Conservation (phyloP, 2,797 vertebrate genomes). For the Monodelphis domestica region DNA sequence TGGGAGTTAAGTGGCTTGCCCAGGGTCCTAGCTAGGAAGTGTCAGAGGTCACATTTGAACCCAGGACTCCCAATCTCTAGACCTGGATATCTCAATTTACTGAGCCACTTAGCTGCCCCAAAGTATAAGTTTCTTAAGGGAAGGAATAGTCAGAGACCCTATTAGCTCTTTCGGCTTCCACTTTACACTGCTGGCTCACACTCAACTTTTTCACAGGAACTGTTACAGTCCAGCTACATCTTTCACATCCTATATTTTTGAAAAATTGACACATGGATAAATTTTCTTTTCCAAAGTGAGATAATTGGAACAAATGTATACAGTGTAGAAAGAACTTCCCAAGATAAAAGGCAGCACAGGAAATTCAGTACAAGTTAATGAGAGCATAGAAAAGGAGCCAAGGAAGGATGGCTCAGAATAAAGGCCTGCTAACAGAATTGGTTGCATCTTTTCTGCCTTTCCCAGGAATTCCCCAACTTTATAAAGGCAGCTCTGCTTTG, state of each 20-base stretch:
- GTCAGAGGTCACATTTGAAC: no score
- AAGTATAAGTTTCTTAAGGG: not conserved
- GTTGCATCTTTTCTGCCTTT: slow-evolving; percentile 52
- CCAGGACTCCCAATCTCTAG: no score
- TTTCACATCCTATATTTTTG: not conserved
- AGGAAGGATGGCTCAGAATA: not conserved
- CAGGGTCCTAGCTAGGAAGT: no score
- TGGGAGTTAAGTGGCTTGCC: no score
- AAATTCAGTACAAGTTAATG: not conserved
- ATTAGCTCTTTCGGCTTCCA: not conserved
- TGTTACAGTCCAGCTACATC: not conserved
- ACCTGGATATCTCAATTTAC: no score
- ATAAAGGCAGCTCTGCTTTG: slow-evolving; percentile 58
- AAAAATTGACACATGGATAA: not conserved
- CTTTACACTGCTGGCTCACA: not conserved
- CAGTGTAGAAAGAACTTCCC: not conserved
- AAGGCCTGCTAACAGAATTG: slow-evolving; percentile 3
- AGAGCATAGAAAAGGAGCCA: not conserved
- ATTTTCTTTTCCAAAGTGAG: not conserved
- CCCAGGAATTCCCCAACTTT: slow-evolving; percentile 65
- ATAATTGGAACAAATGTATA: not conserved
- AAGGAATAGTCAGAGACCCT: not conserved
- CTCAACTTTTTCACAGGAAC: not conserved
- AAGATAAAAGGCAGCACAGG: not conserved
- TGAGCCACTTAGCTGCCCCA: no score